phyloP scores from a whole-genome alignment of 2,113 vertebrate genomes.

The Ailurus styani region DNA sequence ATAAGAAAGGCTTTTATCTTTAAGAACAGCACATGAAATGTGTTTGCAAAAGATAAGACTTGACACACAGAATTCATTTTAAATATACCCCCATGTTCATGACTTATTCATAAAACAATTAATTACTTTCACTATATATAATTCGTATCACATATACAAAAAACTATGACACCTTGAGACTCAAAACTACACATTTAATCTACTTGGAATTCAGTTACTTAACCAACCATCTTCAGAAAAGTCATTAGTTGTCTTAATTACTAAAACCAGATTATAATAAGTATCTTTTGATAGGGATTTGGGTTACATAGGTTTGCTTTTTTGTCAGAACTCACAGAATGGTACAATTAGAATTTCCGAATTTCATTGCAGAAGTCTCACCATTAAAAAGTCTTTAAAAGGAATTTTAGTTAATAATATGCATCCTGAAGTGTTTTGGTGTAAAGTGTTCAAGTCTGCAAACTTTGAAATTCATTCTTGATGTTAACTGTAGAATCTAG shows the following conservation, averaged over 20 bases:
- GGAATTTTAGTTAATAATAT: neutral
- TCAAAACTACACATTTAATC: neutral
- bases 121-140: neutral
- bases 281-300: neutral
- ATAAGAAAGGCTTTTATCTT: neutral
- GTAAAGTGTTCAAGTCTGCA: neutral
- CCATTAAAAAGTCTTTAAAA: neutral
- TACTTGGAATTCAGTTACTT: slow-evolving; percentile 14
- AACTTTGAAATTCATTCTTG: neutral
- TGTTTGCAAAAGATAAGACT: neutral
- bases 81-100: neutral
- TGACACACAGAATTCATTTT: neutral
- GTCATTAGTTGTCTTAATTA: neutral
- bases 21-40: neutral
- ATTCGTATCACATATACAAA: neutral
- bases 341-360: neutral
- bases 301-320: neutral
- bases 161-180: neutral
- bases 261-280: neutral
- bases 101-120: neutral
- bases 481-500: neutral
- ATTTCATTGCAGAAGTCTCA: neutral
- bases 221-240: neutral
- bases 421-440: neutral
- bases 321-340: neutral